Evolutionary conservation across 2,113 vertebrate genomes (phyloP), one percentile per base, ranked within the genome.

Genomic region (Mastomys natalensis): DNA sequence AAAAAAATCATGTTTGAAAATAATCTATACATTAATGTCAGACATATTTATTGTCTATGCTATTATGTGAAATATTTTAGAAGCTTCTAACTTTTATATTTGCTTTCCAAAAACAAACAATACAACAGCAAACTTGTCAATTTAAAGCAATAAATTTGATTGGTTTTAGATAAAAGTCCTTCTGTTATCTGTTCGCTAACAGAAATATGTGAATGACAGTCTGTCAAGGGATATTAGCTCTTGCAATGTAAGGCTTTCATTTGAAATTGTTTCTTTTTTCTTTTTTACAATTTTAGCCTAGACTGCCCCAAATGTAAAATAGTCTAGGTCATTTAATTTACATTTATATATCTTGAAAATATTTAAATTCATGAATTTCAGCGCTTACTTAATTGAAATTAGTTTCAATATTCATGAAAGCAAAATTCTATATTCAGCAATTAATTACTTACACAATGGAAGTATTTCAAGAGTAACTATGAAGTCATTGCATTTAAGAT

Each of bases 301-400:
- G 62, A 45, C 24, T n/a, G 82, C 13, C 40, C 43, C 84, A 9
- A 51, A 34, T 84, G 72, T 89, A 31, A 82, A 82, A 73, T 45
- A 40, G 1, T 5, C 84, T 73, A 88, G 1, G 53, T 0, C 0
- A 37, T 94, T 89, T 53, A 80, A 62, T 74, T 87, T 82, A 11
- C 17, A 31, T 31, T 72, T 53, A 62, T 5, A 5, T 82, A 82
- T 81, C 3, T 13, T 87, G 8, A 70, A 11, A 82, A 70, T 43
- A 40, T 5, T 31, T 64, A 68, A 93, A 87, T 2, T 53, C 87
- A 22, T 90, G 0, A 70, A 48, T 72, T 76, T 62, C 2, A 88
- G 45, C 78, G 11, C 37, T 96, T 94, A 60, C 4, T 94, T 87
- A 84, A 82, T 45, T 73, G 2, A 93, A 72, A 87, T 82, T 16